Base-by-base conservation (phyloP, 2,888 invertebrate genomes). In the Coecobrya sp. region DNA sequence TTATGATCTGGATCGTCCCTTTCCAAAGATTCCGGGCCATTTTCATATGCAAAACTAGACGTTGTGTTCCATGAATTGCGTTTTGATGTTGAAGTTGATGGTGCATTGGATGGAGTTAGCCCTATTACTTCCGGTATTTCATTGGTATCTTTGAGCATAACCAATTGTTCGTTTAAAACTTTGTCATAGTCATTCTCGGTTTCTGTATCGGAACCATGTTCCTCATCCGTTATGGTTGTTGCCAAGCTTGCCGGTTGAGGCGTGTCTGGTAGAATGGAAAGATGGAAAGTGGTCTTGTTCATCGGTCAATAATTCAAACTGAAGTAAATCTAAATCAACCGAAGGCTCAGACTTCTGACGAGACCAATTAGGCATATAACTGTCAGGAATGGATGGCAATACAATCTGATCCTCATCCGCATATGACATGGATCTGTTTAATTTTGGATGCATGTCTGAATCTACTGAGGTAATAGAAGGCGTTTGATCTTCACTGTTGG, bases 1-100 rank as follows among this genome's bases (percentile, higher is more conserved):
- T 36, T 11, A 16, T 84, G 62, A 62, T 59, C 11, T 22, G 11
- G n/a, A 11, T 86, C 86, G 3, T 82, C 79, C 10, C 7, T 13
- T 7, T 73, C 25, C 22, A 73, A 25, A 4, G 86, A 88, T 8
- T 79, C 42, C 16, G 13, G 45, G 22, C 68, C 86, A 45, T 82
- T 55, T 76, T 79, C 36, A 36, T 86, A 91, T 4, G 65, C 90
- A 79, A 91, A 91, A 45, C 90, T 91, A 11, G 90, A 91, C 13
- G 86, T 86, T n/a, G 90, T 91, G 30, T 91, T 91, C 90, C 90
- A 91, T 2, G 90, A 91, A 27, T 86, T 91, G 13, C 90, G 59
- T 42, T 89, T 89, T n/a, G 89, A 85, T 16, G 82, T 81, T 25
- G 82, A 27, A 7, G 45, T 65, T 13, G 88, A 55, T 27, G 86